Conservation (phyloP, 2,797 vertebrate genomes). For the Channa striata region DNA sequence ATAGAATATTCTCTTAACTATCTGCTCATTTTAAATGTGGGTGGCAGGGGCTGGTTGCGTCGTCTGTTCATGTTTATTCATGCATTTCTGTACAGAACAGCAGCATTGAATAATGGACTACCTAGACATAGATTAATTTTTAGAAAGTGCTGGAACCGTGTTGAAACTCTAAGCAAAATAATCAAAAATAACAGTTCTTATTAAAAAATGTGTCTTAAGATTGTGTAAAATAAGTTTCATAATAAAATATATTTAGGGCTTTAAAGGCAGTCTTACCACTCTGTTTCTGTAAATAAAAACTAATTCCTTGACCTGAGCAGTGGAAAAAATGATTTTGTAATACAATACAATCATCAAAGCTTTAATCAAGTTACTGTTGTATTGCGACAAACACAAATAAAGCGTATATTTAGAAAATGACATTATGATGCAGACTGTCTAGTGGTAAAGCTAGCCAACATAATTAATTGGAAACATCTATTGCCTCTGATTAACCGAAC, state of each 20-base stretch:
- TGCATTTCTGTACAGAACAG: slow-evolving; percentile 51
- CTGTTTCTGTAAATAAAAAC: slow-evolving; percentile 23
- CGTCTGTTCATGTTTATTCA: slow-evolving; percentile 73
- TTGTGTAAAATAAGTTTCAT: background rate
- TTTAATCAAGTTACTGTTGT: slow-evolving; percentile 49
- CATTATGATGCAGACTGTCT: slow-evolving; percentile 57
- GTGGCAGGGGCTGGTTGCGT: slow-evolving; percentile 67
- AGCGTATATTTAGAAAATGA: slow-evolving; percentile 48
- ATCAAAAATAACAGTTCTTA: too few species aligned
- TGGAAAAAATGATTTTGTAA: slow-evolving; percentile 5
- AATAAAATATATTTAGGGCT: background rate
- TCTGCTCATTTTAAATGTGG: slow-evolving; percentile 72
- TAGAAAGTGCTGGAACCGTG: background rate
- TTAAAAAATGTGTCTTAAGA: too few species aligned
- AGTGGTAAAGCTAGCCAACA: slow-evolving; percentile 48
- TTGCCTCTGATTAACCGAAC: slow-evolving; percentile 68
- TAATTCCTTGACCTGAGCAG: slow-evolving; percentile 12
- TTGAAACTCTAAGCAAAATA: background rate
- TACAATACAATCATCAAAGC: slow-evolving; percentile 26
- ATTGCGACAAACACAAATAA: slow-evolving; percentile 49
- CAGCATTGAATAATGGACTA: slow-evolving; percentile 37
- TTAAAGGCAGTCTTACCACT: slow-evolving; percentile 3
- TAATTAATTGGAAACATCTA: slow-evolving; percentile 72
- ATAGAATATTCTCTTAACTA: slow-evolving; percentile 58
- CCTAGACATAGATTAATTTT: slow-evolving; percentile 25